These are phyloP conservation scores for Nysson spinosus DNA, from an alignment of 2,888 invertebrate species.

Conservation along the genomic window DNA sequence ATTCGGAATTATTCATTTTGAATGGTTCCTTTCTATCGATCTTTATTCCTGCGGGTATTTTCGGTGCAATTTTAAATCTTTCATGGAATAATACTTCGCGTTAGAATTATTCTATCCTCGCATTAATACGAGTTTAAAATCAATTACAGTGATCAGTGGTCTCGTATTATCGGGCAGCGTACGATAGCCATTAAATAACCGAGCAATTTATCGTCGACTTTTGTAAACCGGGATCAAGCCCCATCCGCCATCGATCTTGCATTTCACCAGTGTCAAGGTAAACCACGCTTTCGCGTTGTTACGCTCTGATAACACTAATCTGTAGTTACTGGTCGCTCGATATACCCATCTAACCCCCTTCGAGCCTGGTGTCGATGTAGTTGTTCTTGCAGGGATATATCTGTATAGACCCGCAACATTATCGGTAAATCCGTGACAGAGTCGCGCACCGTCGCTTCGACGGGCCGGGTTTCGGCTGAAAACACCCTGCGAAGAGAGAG, in stretches of 20 bases:
- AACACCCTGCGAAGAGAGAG: conserved; percentile 36
- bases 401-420: conserved; percentile 65
- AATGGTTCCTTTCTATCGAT: too few relatives aligned
- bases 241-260: conserved; percentile 61
- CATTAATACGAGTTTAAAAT: too few relatives aligned
- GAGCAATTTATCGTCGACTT: conserved; percentile 51
- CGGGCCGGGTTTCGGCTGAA: conserved; percentile 32
- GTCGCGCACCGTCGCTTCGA: conserved; percentile 37
- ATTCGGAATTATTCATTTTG: too few relatives aligned
- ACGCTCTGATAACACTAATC: conserved; percentile 76
- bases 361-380: background rate
- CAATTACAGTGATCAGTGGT: too few relatives aligned
- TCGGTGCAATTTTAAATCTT: too few relatives aligned
- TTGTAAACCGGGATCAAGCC: conserved; percentile 30
- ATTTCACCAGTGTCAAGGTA: conserved; percentile 75
- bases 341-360: conserved; percentile 52
- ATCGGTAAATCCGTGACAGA: conserved; percentile 74
- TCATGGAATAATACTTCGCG: too few relatives aligned
- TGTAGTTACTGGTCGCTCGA: conserved; percentile 74
- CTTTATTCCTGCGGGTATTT: too few relatives aligned
- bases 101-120: too few relatives aligned
- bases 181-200: conserved; percentile 35
- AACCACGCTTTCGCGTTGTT: conserved; percentile 75
- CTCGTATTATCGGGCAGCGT: conserved; percentile 7
- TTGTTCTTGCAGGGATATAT: background rate